Evolutionary conservation across 2,888 invertebrate genomes (phyloP).

Genomic region (Drosophila neotestacea): DNA sequence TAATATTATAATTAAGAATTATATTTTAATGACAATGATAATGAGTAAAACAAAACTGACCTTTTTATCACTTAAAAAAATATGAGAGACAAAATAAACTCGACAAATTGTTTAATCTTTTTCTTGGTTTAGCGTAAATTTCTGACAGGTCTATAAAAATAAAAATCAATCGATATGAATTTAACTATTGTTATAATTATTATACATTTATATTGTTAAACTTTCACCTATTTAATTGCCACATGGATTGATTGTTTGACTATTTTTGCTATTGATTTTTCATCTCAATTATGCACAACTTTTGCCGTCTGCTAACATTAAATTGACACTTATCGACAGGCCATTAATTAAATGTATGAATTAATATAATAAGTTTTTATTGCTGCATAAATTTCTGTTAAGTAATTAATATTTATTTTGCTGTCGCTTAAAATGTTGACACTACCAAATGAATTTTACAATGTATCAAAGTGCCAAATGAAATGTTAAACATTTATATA

Average conservation of each 20-base stretch:
- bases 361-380: conserved; percentile 55
- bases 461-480: conserved; percentile 2
- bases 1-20: too few species aligned
- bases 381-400: conserved; percentile 61
- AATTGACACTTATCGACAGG: conserved; percentile 38
- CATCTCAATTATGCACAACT: conserved; percentile 49
- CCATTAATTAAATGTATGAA: conserved; percentile 53
- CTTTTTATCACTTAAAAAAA: too few species aligned
- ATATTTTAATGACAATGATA: too few species aligned
- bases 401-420: conserved; percentile 32
- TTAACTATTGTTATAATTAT: neutral
- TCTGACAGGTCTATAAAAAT: too few species aligned
- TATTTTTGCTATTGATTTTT: conserved; percentile 6
- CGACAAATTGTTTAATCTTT: too few species aligned
- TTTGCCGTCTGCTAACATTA: neutral
- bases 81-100: too few species aligned
- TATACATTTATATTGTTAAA: conserved; percentile 8
- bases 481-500: neutral
- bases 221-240: conserved; percentile 45
- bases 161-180: neutral
- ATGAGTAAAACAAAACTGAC: too few species aligned
- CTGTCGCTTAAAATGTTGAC: neutral
- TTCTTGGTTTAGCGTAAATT: too few species aligned
- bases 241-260: conserved; percentile 14
- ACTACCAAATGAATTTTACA: conserved; percentile 15